Base-by-base conservation (phyloP, 2,113 vertebrate genomes). In the Cheilinus undulatus region DNA sequence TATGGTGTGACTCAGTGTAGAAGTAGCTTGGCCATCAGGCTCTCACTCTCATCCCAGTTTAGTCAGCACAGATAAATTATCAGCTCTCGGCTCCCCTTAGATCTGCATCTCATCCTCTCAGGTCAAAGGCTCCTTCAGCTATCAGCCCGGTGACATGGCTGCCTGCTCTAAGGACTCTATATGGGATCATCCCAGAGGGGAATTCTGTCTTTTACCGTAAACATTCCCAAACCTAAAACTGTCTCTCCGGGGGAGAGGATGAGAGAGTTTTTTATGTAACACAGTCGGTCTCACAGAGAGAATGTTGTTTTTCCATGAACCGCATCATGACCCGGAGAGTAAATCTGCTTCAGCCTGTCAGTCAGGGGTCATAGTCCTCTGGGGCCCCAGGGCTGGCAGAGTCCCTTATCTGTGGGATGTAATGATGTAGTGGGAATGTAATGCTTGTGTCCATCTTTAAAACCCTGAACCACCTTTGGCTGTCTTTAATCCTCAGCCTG, bases 251-350 rank as follows among this genome's bases (percentile, higher is more conserved):
- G 76, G n/a, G 15, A 77, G 12, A 60, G 40, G 32, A 65, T 63
- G 76, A 30, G 67, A 62, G 45, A 43, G 8, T 32, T 86, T 82
- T 86, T 75, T 62, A 51, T 64, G 52, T 71, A 62, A 38, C 40
- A 53, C 19, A 54, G 40, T 50, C 67, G 48, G 43, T 69, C 45
- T 30, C 24, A n/a, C n/a, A 24, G 73, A 58, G 76, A 83, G 81
- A 90, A 86, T 92, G 87, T 89, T 90, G 76, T 86, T 82, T 77
- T 90, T 78, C 22, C 67, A 68, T 64, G 60, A 73, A 73, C 80
- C 69, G 58, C 4, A 7, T 51, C 45, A 46, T 30, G 26, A 83
- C 84, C 68, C 46, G 1, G 69, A 48, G 61, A 82, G 67, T 83
- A 86, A 88, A 90, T 89, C 84, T 67, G 48, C 73, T 83, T 32